phyloP scores from a whole-genome alignment of 1,140 invertebrate species.

The Drosophila yakuba region DNA sequence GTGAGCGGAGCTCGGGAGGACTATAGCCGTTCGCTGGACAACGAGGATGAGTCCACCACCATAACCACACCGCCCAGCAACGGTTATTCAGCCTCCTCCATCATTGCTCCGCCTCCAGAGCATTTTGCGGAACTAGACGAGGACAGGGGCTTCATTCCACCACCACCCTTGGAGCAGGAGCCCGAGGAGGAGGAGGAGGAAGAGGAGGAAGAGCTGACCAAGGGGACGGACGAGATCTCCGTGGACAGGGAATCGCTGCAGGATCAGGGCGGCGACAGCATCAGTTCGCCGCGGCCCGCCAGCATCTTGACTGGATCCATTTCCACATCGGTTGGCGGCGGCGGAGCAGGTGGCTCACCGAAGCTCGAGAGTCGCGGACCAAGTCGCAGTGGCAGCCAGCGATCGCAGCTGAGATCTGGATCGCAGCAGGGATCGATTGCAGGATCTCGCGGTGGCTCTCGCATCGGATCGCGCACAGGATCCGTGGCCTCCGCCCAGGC shows the following conservation, averaged over 20 bases:
- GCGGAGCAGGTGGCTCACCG: conserved; percentile 23
- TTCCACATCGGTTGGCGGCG: conserved; percentile 27
- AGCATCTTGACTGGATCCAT: conserved; percentile 68
- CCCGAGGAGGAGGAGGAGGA: conserved; percentile 35
- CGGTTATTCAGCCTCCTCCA: conserved; percentile 80
- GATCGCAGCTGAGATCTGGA: conserved; percentile 39
- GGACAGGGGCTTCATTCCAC: conserved; percentile 64
- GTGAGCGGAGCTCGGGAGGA: conserved; percentile 48
- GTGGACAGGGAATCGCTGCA: conserved; percentile 69
- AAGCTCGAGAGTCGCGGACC: conserved; percentile 66
- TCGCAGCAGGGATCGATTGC: conserved; percentile 22
- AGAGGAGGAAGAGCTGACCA: conserved; percentile 68
- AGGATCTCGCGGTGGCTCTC: conserved; percentile 37
- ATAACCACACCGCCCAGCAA: conserved; percentile 82
- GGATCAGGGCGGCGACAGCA: conserved; percentile 56
- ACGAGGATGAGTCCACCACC: conserved; percentile 81
- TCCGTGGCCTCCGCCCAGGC: conserved; percentile 46
- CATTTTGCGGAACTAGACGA: conserved; percentile 73
- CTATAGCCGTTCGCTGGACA: conserved; percentile 69
- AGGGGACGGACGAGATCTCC: conserved; percentile 67
- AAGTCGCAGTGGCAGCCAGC: conserved; percentile 72
- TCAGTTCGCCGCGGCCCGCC: conserved; percentile 64
- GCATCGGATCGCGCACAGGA: conserved; percentile 55
- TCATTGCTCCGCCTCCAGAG: conserved; percentile 74
- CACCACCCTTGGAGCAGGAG: conserved; percentile 51